Conservation (phyloP, 1,140 invertebrate genomes). For the Drosophila watanabei region DNA sequence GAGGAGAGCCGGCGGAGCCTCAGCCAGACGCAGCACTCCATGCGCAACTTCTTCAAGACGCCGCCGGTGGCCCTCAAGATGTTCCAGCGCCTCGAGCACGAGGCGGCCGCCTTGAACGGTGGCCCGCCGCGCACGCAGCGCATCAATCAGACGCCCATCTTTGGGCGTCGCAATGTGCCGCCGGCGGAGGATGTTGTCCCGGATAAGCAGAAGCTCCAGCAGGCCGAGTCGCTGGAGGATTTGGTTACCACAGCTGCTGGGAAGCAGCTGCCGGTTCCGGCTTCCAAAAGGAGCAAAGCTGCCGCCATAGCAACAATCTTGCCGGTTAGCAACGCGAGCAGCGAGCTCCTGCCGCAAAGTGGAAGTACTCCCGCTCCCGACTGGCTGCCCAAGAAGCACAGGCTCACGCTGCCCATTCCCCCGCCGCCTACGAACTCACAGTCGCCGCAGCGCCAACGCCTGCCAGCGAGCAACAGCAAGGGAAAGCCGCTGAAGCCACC, state of each 20-base stretch:
- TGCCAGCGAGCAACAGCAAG: conserved; percentile 19
- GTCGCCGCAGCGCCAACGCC: conserved; percentile 9
- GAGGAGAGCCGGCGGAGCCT: conserved; percentile 73
- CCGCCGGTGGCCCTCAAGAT: conserved; percentile 78
- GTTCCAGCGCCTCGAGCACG: conserved; percentile 78
- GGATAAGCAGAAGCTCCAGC: conserved; percentile 39
- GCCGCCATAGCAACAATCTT: not conserved
- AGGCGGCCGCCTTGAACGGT: conserved; percentile 51
- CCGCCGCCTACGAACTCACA: not conserved
- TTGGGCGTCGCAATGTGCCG: conserved; percentile 63
- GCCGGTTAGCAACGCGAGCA: not conserved
- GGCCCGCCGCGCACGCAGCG: conserved; percentile 53
- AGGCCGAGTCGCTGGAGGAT: conserved; percentile 75
- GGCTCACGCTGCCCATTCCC: conserved; percentile 51
- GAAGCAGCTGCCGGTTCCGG: conserved; percentile 29
- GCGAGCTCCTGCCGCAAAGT: not conserved
- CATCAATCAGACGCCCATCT: conserved; percentile 84
- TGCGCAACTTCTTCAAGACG: conserved; percentile 80
- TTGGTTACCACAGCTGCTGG: conserved; percentile 23
- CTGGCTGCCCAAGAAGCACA: conserved; percentile 67
- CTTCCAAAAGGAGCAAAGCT: conserved; percentile 54
- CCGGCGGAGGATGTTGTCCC: not conserved
- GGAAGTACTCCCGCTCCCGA: conserved; percentile 10
- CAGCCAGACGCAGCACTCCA: conserved; percentile 72
- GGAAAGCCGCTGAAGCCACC: conserved; percentile 30